These are phyloP conservation scores for Archaeoteleia sp. DNA, from an alignment of 2,888 invertebrate genomes.

Conservation along the genomic window DNA sequence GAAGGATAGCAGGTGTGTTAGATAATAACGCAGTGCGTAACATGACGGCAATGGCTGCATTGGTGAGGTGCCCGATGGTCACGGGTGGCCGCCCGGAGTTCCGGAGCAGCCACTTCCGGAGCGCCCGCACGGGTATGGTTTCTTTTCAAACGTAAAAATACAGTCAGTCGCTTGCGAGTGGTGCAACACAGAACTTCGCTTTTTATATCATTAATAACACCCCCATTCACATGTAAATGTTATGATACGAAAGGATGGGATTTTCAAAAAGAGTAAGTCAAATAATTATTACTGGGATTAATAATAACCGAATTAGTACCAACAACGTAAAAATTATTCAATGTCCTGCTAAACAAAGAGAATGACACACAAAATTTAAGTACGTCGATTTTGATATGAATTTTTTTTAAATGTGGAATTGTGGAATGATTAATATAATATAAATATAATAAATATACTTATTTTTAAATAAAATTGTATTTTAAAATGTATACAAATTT, in stretches of 20 bases:
- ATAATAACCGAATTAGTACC: too few species aligned
- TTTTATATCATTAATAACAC: constrained; percentile 22
- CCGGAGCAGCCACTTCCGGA: constrained; percentile 73
- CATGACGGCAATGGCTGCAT: constrained; percentile 47
- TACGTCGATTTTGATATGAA: too few species aligned
- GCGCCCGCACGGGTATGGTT: constrained; percentile 65
- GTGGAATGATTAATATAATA: too few species aligned
- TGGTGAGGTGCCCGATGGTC: constrained; percentile 66
- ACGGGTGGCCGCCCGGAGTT: constrained; percentile 73
- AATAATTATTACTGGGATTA: not conserved
- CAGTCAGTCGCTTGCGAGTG: constrained; percentile 45
- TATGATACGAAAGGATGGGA: constrained; percentile 46
- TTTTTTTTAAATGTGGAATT: too few species aligned
- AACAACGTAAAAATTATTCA: too few species aligned
- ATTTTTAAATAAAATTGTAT: too few species aligned
- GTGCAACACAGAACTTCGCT: constrained; percentile 39
- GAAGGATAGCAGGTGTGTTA: constrained; percentile 61
- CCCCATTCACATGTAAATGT: constrained; percentile 39
- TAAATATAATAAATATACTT: too few species aligned
- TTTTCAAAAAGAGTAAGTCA: constrained; percentile 59
- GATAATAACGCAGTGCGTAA: constrained; percentile 55
- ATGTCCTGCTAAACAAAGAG: too few species aligned
- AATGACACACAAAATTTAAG: too few species aligned
- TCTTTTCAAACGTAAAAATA: constrained; percentile 57
- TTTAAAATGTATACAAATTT: too few species aligned